Evolutionary conservation across 2,888 invertebrate genomes (phyloP).

Genomic region (Chalcosyrphus nemorum): DNA sequence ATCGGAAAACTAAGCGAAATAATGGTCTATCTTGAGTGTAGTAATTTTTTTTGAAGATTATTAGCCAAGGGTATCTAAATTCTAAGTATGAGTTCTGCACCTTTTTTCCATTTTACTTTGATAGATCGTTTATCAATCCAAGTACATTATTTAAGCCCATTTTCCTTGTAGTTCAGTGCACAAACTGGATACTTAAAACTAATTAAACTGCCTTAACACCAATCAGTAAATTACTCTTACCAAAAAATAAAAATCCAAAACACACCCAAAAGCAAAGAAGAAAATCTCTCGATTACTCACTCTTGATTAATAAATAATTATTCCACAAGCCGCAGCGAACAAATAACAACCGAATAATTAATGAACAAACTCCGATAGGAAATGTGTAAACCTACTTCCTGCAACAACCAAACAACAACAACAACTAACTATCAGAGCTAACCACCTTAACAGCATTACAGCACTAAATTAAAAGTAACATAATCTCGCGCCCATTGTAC

Average conservation of each 20-base stretch:
- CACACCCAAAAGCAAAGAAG: not conserved
- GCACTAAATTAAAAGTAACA: conserved; percentile 54
- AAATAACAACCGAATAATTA: conserved; percentile 63
- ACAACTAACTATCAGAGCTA: conserved; percentile 30
- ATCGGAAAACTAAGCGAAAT: no score
- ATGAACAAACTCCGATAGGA: conserved; percentile 69
- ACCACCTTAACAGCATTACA: conserved; percentile 56
- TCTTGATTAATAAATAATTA: conserved; percentile 54
- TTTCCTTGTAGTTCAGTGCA: no score
- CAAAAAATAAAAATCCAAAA: not conserved
- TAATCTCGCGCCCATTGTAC: conserved; percentile 65
- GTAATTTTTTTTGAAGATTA: no score
- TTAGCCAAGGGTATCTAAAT: no score
- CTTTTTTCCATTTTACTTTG: no score
- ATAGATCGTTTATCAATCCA: no score
- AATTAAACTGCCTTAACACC: conserved; percentile 9
- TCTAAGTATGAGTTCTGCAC: no score
- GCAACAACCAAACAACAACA: conserved; percentile 50
- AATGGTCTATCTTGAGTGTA: no score
- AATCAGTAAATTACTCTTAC: conserved; percentile 8
- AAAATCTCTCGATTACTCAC: conserved; percentile 60
- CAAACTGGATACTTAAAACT: not conserved
- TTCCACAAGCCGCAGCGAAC: conserved; percentile 35
- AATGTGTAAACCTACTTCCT: conserved; percentile 68
- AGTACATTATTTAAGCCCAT: no score